A percentile compares a stretch with the other conserved stretches of the same genome.
These are phyloP conservation scores for Magallana angulata DNA, from an alignment of 1,140 invertebrate species.

Conservation along the genomic window DNA sequence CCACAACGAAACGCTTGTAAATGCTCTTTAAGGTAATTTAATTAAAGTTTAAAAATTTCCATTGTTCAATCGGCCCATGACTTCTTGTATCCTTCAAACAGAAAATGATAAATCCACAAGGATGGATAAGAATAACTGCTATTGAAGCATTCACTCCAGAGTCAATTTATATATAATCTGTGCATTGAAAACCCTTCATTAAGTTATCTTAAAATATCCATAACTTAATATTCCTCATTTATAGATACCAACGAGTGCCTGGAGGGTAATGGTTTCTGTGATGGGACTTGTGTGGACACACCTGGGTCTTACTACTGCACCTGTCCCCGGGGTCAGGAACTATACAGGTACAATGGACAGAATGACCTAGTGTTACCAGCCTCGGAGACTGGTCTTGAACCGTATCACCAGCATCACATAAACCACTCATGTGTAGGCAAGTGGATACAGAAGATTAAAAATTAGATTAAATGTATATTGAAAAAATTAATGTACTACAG, in stretches of 20 bases:
- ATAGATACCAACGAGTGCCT: slow-evolving; percentile 66
- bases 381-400: slow-evolving; percentile 45
- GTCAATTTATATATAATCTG: no score
- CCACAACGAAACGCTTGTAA: no score
- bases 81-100: no score
- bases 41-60: no score
- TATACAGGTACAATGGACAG: slow-evolving; percentile 55
- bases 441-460: neutral
- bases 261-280: slow-evolving; percentile 56
- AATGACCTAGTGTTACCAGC: slow-evolving; percentile 42
- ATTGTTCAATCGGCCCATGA: no score
- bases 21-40: no score
- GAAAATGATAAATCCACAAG: no score
- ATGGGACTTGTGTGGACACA: slow-evolving; percentile 57
- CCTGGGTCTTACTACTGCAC: slow-evolving; percentile 61
- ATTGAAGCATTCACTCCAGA: no score
- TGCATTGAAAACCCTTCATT: no score
- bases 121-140: no score
- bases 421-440: slow-evolving; percentile 60
- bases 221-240: neutral
- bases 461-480: neutral
- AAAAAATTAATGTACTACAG: neutral
- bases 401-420: slow-evolving; percentile 53
- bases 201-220: no score
- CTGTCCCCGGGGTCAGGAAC: slow-evolving; percentile 52